Base-by-base conservation (phyloP, 2,797 vertebrate genomes). In the Tamandua tetradactyla region DNA sequence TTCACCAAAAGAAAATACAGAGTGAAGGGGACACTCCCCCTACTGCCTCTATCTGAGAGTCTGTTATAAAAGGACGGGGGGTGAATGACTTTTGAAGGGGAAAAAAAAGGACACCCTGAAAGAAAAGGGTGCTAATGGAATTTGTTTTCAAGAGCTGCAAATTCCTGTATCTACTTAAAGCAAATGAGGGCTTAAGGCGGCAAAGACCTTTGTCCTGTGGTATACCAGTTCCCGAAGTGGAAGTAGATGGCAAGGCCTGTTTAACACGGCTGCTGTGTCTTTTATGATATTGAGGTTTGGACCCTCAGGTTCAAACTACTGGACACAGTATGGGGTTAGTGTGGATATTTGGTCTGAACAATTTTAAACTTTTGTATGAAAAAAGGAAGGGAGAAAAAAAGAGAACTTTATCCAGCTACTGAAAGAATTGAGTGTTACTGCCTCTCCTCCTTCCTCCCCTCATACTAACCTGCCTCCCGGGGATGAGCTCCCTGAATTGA, bases 91-190 rank as follows among this genome's bases (percentile, higher is more conserved):
- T 83, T 23, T 71, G 59, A 78, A 90, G 52, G 52, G 47, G 94
- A 35, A 96, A 66, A 20, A 40, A 71, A 40, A 66, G 35, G 5
- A 87, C 55, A 94, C 5, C 0, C 12, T 5, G 71, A 52, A 90
- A 94, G 71, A 8, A 91, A 96, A 68, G 6, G 76, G 62, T 32
- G 0, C 37, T 97, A 96, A 96, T 96, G 98, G 82, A 95, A 97
- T 96, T 96, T 97, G 92, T 94, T 98, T 97, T 95, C 96, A 96
- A 84, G 87, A 97, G 94, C 42, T 78, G 75, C 93, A 97, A 97
- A 97, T 78, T 52, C 55, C 93, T n/a, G 11, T 78, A 88, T 0
- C 0, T 82, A 68, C 91, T 96, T 79, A 88, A 95, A 96, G 90
- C 57, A 95, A 97, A 95, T 47, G 75, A 97, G 94, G 89, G 93